Base-by-base conservation (phyloP, 2,888 invertebrate species). In the Osmoderma eremita region DNA sequence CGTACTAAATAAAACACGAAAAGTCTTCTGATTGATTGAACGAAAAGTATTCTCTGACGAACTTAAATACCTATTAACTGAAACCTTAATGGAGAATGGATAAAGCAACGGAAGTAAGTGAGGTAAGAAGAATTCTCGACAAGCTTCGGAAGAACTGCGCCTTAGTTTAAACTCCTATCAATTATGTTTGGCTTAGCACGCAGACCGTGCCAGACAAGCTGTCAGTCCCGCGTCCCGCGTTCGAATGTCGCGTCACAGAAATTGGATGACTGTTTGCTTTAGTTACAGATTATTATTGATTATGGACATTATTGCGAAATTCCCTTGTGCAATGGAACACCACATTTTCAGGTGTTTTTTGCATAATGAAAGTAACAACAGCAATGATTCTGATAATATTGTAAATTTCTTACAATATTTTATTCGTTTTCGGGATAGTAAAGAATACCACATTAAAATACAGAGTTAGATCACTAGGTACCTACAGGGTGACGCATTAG, bases 81-180 rank as follows among this genome's bases (percentile, higher is more conserved):
- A 30, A 30, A 30, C 30, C 6, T 10, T 30, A 30, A 30, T 6
- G 30, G 30, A 2, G 6, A 30, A 30, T 30, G 30, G 30, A 30
- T 30, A 10, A 30, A 30, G 30, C 30, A 30, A 30, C 5, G 30
- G 48, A 48, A 42, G 42, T 17, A 42, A 20, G 8, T 20, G 48
- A 18, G 18, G 15, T 12, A 48, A 17, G 48, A 48, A 48, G 48
- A 48, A 48, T 48, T 48, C 20, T 48, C 48, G 48, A 18, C 48
- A 48, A 20, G 45, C 45, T 45, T 15, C 48, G 20, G 10, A 8
- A 20, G 12, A 48, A 20, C 20, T 18, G 48, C 20, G 48, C 18
- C 17, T 48, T 48, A 48, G 48, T 48, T 48, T 48, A 48, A 48
- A 48, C 48, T 48, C 48, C 48, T 48, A 48, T 48, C 48, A 48